Base-by-base conservation (phyloP, 2,113 vertebrate species). In the Gymnorhina tibicen region DNA sequence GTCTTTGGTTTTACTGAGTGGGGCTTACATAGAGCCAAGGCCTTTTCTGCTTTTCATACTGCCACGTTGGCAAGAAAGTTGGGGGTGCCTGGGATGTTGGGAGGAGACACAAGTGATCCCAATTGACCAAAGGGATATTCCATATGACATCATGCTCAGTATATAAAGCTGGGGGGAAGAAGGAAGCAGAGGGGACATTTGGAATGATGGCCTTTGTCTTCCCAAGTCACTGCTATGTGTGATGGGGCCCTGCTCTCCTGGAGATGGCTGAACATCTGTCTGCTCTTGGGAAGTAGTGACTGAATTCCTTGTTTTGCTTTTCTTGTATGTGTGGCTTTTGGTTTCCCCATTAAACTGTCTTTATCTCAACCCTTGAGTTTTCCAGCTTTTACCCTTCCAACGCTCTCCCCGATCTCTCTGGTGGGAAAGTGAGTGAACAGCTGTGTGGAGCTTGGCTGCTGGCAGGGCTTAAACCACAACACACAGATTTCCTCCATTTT, bases 151-250 rank as follows among this genome's bases (percentile, higher is more conserved):
- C 9, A 18, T 44, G 27, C 7, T 37, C 9, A 18, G 33, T 32
- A 15, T 37, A 37, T 27, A 50, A 67, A 50, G 7, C 20, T 42
- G 11, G 6, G 37, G 13, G 7, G 7, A 50, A 44, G 44, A 52
- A 59, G 9, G 21, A 75, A 32, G 20, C 67, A 32, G 53, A 26
- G 16, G 17, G 11, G 11, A 59, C 3, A 8, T 59, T 76, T 37
- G 14, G 32, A 50, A 6, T 50, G 17, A 68, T 44, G 26, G 3
- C 3, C 21, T 67, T 76, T 37, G 44, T 18, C 52, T 59, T 59
- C 21, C 10, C 17, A 37, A 76, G 32, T 50, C 32, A 9, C 26
- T 50, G 62, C 20, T 50, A 26, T 0, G 0, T 50, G 32, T 42
- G 32, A 50, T 26, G 26, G 35, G 13, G 3, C 35, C 11, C 32